Conservation (phyloP, 2,797 vertebrate genomes). For the Cetoscarus ocellatus region DNA sequence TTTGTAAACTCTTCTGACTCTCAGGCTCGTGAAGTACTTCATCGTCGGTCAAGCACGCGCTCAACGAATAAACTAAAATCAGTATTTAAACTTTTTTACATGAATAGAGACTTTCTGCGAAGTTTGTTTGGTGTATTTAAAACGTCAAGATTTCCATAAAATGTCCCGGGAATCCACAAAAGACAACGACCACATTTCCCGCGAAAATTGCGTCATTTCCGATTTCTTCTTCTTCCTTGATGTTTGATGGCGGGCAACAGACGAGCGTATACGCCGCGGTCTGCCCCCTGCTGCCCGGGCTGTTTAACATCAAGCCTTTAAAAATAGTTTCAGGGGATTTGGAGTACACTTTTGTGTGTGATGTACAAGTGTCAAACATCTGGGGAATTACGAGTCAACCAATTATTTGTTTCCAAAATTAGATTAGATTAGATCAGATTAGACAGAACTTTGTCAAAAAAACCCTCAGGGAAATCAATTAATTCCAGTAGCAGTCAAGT, state of each 20-base stretch:
- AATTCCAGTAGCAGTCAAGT: no score
- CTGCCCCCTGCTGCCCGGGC: background rate
- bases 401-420: no score
- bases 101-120: background rate
- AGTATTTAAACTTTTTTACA: no score
- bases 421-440: no score
- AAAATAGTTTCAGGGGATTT: no score
- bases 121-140: background rate
- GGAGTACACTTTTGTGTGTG: no score
- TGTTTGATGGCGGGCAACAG: background rate
- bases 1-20: constrained; percentile 74
- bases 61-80: no score
- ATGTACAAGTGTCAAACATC: no score
- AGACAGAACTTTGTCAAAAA: no score
- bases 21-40: constrained; percentile 79
- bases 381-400: no score
- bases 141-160: background rate
- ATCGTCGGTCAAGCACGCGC: constrained; percentile 24
- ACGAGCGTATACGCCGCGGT: rapidly evolving
- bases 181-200: constrained; percentile 55
- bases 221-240: background rate
- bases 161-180: rapidly evolving
- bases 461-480: no score
- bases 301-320: background rate
- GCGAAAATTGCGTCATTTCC: constrained; percentile 61